These are phyloP conservation scores for Brachionus koreanus DNA, from an alignment of 1,140 invertebrate genomes.

Conservation along the genomic window DNA sequence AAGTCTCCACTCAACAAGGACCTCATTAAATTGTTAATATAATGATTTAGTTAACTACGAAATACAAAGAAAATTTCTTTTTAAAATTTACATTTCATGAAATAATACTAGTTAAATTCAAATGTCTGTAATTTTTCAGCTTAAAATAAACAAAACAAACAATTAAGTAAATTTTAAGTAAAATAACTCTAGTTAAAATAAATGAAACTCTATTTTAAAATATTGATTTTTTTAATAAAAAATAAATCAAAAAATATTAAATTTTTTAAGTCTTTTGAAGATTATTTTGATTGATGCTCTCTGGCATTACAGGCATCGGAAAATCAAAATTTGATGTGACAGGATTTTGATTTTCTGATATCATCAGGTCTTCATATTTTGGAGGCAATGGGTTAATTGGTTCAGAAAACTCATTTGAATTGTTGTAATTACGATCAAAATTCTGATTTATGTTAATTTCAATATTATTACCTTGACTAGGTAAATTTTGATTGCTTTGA, in stretches of 20 bases:
- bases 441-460: not conserved
- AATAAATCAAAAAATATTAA: not conserved
- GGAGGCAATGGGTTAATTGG: not conserved
- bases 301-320: slow-evolving; percentile 15
- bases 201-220: not conserved
- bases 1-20: no score
- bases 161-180: no score
- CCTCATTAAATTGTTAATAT: no score
- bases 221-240: not conserved
- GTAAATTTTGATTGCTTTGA: not conserved
- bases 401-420: not conserved
- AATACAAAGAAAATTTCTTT: no score
- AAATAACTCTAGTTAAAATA: no score
- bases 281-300: not conserved
- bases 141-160: no score
- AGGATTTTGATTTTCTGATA: not conserved
- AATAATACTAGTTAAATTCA: no score
- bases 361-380: not conserved
- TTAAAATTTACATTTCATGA: no score
- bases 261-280: not conserved
- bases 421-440: not conserved
- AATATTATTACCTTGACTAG: not conserved
- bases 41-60: no score
- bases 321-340: not conserved
- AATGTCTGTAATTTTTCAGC: no score